Evolutionary conservation across 30 jellyfish, hydroid and myxozoan genomes (phyloP), one percentile per base, ranked within the genome.

Genomic region (Turritopsis rubra): DNA sequence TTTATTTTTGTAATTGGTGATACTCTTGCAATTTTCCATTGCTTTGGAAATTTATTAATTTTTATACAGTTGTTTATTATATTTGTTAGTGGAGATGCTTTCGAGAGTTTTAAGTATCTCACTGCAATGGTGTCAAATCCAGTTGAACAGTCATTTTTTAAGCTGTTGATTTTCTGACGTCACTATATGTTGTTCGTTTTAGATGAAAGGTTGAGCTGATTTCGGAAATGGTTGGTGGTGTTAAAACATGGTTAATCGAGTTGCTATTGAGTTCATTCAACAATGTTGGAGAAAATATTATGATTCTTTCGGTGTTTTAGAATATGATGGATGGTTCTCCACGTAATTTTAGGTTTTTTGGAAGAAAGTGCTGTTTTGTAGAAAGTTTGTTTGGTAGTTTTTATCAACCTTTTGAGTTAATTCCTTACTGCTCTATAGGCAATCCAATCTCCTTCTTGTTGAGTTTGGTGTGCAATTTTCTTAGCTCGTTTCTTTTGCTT

Each of bases 401-500:
- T 41, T 41, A 41, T 41, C 13, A 3, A 13, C 13, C 13, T 41
- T 41, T 41, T 41, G 60, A 41, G 60, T 41, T 41, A 3, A 41
- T 41, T 41, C 60, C 60, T 3, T 41, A 13, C 60, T 3, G 60
- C 60, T 13, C 60, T 41, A 13, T 3, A 41, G 5, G 60, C 60
- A 41, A 41, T 13, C 60, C 60, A 41, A 13, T 41, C 60, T 41
- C 60, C 60, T 41, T 41, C 60, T 13, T 41, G 60, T 41, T 41
- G 60, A 13, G 60, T 41, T 41, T 41, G 60, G 13, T 41, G 60
- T 41, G 60, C 60, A 41, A 41, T 83, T 68, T 79, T 68, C 65
- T 86, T 19, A 79, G 79, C 21, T 29, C 66, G 54, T 24, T 30
- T 70, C 75, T 68, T 8, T 80, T 30, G 27, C 7, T 30, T 66